phyloP scores from a whole-genome alignment of 2,113 vertebrate genomes.

The Gymnobelideus leadbeateri region DNA sequence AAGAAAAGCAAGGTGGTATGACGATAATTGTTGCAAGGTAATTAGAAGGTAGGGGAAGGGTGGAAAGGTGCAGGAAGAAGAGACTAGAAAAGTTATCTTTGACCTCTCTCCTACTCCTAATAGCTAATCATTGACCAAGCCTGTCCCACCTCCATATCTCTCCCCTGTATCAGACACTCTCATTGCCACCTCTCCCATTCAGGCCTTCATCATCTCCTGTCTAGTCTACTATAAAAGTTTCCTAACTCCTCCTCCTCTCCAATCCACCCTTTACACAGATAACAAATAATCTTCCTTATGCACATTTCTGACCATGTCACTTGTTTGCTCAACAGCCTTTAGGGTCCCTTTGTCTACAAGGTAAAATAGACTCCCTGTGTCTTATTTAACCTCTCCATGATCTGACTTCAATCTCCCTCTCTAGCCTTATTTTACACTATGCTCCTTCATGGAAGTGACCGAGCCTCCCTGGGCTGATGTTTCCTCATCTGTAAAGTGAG shows the following conservation, averaged over 20 bases:
- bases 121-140: neutral
- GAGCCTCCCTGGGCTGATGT: neutral
- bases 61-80: neutral
- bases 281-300: neutral
- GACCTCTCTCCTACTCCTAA: neutral
- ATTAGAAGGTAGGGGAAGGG: too few relatives aligned
- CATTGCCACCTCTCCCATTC: neutral
- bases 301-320: neutral
- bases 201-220: neutral
- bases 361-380: neutral
- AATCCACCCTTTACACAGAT: neutral
- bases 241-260: neutral
- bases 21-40: neutral
- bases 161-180: neutral
- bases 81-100: neutral
- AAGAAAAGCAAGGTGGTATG: neutral
- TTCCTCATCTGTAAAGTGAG: constrained; percentile 1
- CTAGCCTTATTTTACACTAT: too few relatives aligned
- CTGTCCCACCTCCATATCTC: neutral
- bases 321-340: neutral
- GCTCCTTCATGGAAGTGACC: neutral
- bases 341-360: neutral
- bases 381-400: neutral
- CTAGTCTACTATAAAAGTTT: neutral
- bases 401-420: neutral